Percentiles rank a stretch among this genome's conserved stretches.
phyloP scores from a whole-genome alignment of 2,888 invertebrate species.

The Agriopis marginaria region DNA sequence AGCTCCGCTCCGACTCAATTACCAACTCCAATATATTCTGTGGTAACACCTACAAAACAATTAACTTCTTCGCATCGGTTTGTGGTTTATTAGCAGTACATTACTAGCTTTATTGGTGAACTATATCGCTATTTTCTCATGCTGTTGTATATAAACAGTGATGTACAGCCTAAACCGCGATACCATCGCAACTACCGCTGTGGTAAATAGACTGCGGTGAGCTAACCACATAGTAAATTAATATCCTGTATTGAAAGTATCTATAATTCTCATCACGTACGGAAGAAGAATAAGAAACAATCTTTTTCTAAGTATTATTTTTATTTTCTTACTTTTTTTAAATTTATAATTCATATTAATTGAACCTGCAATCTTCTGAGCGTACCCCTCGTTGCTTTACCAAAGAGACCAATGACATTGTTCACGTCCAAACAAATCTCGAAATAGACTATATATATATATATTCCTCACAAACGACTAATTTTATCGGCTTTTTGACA shows the following conservation, averaged over 20 bases:
- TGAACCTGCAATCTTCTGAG: background rate
- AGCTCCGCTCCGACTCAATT: slow-evolving; percentile 16
- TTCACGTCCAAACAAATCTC: too few species aligned
- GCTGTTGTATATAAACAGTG: slow-evolving; percentile 35
- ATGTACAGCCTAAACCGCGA: slow-evolving; percentile 51
- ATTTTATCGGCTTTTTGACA: too few species aligned
- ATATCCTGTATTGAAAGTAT: slow-evolving; percentile 31
- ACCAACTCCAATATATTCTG: slow-evolving; percentile 12
- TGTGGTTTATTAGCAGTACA: slow-evolving; percentile 42
- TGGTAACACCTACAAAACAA: slow-evolving; percentile 23
- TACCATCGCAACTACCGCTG: slow-evolving; percentile 50
- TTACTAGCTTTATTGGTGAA: slow-evolving; percentile 34
- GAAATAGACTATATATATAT: too few species aligned
- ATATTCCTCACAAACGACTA: too few species aligned
- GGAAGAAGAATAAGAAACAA: background rate
- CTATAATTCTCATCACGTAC: background rate
- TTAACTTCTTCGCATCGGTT: slow-evolving; percentile 40
- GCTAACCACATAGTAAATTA: slow-evolving; percentile 26
- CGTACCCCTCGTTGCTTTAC: background rate
- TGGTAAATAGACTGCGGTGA: slow-evolving; percentile 49
- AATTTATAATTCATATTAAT: background rate
- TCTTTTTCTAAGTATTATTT: background rate
- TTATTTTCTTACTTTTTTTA: too few species aligned
- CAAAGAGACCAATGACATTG: too few species aligned
- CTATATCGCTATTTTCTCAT: slow-evolving; percentile 28